Base-by-base conservation (phyloP, 1,140 invertebrate genomes). In the Ganaspis sp. region DNA sequence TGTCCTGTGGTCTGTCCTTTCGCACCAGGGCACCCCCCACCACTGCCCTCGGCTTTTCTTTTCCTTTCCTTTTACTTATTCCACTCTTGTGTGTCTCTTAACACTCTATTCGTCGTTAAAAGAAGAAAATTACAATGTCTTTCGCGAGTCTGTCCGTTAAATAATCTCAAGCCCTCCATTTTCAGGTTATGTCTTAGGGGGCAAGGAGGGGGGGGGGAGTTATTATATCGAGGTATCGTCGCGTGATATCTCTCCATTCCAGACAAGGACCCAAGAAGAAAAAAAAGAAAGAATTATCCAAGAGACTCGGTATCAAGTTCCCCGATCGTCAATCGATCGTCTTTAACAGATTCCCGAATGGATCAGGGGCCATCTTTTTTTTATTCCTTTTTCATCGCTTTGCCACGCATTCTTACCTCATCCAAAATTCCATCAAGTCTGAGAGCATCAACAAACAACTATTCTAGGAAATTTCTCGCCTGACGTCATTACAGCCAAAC, bases 201-300 rank as follows among this genome's bases (percentile, higher is more conserved):
- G 11, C 3, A 21, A 54, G 21, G 19, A 23, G 54, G 12, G 12
- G 21, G n/a, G 9, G 8, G 69, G 73, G 76, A 80, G 76, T 69
- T 45, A 64, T 75, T 75, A 70, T 40, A 54, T 75, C 42, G 53
- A 45, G 49, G 70, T 73, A 74, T 70, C 69, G 70, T 76, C 70
- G 74, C 72, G 76, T 26, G 58, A 73, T 77, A 81, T 81, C 76
- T 81, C 71, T n/a, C n/a, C n/a, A n/a, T n/a, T n/a, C n/a, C n/a
- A n/a, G n/a, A n/a, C n/a, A n/a, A n/a, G n/a, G n/a, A n/a, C n/a
- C n/a, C n/a, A 12, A 6, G n/a, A 29, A 70, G 11, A 75, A 19
- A 37, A 37, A 58, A 45, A 19, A n/a, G 15, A 49, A 49, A 19
- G 17, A 49, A 17, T n/a, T n/a, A 6, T 17, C n/a, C n/a, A 17